Percentiles rank a stretch among this genome's conserved stretches.
These are phyloP conservation scores for Nixonia krombeini DNA, from an alignment of 1,140 invertebrate species.

Conservation along the genomic window DNA sequence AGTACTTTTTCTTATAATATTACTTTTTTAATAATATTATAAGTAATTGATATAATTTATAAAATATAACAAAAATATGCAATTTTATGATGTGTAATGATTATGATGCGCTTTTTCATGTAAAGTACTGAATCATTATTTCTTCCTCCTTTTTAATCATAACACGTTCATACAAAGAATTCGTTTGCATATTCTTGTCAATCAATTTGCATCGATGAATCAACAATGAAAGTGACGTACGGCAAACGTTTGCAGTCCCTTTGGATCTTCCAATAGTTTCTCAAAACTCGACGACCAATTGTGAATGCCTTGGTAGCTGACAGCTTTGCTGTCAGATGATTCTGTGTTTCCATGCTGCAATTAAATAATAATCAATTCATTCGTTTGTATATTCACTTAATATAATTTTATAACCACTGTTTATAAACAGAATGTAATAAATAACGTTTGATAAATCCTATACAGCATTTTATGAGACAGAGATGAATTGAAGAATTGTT, in stretches of 20 bases:
- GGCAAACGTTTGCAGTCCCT: slow-evolving; percentile 90
- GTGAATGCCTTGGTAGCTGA: slow-evolving; percentile 70
- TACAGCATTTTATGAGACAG: too few relatives aligned
- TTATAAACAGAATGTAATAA: too few relatives aligned
- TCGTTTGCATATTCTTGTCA: too few relatives aligned
- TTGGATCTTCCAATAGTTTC: slow-evolving; percentile 88
- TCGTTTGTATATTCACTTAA: too few relatives aligned
- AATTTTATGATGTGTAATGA: not conserved
- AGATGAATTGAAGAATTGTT: too few relatives aligned
- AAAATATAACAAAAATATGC: too few relatives aligned
- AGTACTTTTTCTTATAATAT: too few relatives aligned
- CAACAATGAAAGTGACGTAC: slow-evolving; percentile 72
- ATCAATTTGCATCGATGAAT: not conserved
- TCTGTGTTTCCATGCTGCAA: slow-evolving; percentile 70
- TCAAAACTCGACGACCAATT: slow-evolving; percentile 92
- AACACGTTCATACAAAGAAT: too few relatives aligned
- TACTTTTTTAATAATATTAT: not conserved
- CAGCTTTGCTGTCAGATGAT: slow-evolving; percentile 60
- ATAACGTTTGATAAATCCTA: too few relatives aligned
- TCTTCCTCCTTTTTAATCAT: not conserved
- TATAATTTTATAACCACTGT: too few relatives aligned
- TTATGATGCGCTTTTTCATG: too few relatives aligned
- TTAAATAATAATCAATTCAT: slow-evolving; percentile 18
- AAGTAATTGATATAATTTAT: not conserved
- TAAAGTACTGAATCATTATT: too few relatives aligned